Percentiles rank a stretch among this genome's conserved stretches.
Conservation (phyloP, 2,888 invertebrate genomes). For the Caenorhabditis sulstoni region DNA sequence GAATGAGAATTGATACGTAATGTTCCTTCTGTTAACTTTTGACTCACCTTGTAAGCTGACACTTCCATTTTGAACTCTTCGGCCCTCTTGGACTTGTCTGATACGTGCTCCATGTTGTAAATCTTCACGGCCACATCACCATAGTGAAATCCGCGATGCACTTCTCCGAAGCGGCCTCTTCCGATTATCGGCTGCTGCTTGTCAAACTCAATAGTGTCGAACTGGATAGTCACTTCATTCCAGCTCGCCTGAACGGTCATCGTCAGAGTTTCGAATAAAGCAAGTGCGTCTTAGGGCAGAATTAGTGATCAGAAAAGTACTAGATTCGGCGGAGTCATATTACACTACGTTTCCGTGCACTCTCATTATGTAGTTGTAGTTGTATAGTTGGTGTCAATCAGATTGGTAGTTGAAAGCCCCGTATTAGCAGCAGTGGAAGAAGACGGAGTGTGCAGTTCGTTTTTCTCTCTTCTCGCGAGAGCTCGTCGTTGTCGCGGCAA, state of each 20-base stretch:
- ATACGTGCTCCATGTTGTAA: constrained; percentile 91
- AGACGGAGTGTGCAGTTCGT: not conserved
- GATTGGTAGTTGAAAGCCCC: no score
- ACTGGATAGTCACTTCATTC: constrained; percentile 73
- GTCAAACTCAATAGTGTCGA: constrained; percentile 70
- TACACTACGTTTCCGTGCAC: not conserved
- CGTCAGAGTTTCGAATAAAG: no score
- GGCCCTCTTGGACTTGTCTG: constrained; percentile 86
- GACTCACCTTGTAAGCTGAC: constrained; percentile 87
- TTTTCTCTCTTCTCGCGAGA: not conserved
- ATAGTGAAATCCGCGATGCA: constrained; percentile 80
- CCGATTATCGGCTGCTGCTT: constrained; percentile 72
- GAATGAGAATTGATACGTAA: constrained; percentile 85
- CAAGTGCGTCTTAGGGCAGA: no score
- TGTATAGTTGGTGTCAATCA: no score
- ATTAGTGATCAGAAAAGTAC: constrained; percentile 3
- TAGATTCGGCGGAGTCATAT: not conserved
- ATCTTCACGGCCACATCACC: constrained; percentile 95
- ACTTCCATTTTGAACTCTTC: constrained; percentile 96
- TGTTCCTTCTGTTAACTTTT: not conserved
- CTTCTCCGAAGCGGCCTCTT: constrained; percentile 79
- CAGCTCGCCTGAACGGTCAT: constrained; percentile 65
- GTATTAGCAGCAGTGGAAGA: not conserved
- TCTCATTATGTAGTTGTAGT: not conserved
- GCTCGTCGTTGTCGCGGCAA: not conserved